phyloP scores from a whole-genome alignment of 1,140 invertebrate species.

The Kradibia gibbosae region DNA sequence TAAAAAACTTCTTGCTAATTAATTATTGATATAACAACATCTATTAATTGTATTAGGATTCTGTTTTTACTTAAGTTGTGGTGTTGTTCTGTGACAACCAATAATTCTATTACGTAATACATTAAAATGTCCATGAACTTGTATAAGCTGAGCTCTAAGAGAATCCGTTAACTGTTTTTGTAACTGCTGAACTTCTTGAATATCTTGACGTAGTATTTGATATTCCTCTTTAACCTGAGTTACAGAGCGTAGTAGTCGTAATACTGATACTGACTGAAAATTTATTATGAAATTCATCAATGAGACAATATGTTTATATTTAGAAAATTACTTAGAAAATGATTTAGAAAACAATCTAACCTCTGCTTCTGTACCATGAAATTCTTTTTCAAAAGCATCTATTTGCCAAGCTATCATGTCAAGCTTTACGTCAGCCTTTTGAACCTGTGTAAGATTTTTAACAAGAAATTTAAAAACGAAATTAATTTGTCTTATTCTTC shows the following conservation, averaged over 20 bases:
- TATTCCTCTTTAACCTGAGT: constrained; percentile 76
- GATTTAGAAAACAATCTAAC: constrained; percentile 53
- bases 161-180: constrained; percentile 76
- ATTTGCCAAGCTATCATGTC: constrained; percentile 71
- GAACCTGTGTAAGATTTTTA: constrained; percentile 58
- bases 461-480: constrained; percentile 33
- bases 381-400: constrained; percentile 70
- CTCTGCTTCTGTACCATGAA: constrained; percentile 66
- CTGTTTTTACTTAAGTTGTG: constrained; percentile 60
- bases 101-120: constrained; percentile 66
- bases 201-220: constrained; percentile 74
- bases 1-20: constrained; percentile 10
- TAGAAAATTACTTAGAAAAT: constrained; percentile 24
- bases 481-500: neutral
- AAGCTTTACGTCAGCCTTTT: constrained; percentile 68
- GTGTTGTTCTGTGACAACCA: constrained; percentile 62
- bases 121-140: constrained; percentile 70
- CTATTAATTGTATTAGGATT: constrained; percentile 30
- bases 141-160: constrained; percentile 68
- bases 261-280: constrained; percentile 69
- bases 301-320: constrained; percentile 28
- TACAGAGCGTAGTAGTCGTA: constrained; percentile 74
- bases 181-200: constrained; percentile 75
- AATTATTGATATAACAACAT: constrained; percentile 37
- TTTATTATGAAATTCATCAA: constrained; percentile 21